Base-by-base conservation (phyloP, 2,888 invertebrate genomes). In the Latheticus oryzae region DNA sequence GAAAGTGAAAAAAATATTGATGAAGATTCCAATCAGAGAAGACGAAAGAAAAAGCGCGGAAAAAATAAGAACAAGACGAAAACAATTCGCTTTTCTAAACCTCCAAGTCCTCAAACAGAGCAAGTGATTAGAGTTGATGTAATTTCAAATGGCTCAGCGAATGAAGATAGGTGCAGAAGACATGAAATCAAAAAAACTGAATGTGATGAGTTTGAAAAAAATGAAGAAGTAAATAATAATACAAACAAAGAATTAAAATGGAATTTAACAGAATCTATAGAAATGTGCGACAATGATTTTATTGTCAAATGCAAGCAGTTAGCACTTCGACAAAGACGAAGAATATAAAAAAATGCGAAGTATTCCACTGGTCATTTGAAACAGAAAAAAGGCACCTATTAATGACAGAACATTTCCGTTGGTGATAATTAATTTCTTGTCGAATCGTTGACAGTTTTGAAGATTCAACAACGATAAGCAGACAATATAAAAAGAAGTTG, bases 71-170 rank as follows among this genome's bases (percentile, higher is more conserved):
- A 50, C 4, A 59, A 50, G 23, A 5, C 17, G 16, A 76, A 74
- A 60, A 72, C 67, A 0, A 71, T 77, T 24, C 69, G 68, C 53
- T 74, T 76, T 58, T 72, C 77, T 2, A 76, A 73, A 51, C 74
- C 77, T 1, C 69, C 73, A 2, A 78, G 76, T 66, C 78, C 78
- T 2, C 71, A 76, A 60, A 78, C 78, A 0, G 72, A 75, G 53
- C 76, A 78, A 66, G 67, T 78, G 5, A 78, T 78, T 37, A 66
- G 78, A 43, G 77, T 78, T 5, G 78, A 78, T 60, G 75, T 78
- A 9, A 76, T 74, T 12, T 77, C 78, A 12, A 78, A 69, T 62
- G 68, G 73, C 51, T 73, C 75, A 2, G 9, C 30, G 3, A 40
- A 40, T 11, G 42, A 68, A 17, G 74, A 73, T 11, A 67, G 69